Base-by-base conservation (phyloP, 2,888 invertebrate species). In the Macrophya annulata region DNA sequence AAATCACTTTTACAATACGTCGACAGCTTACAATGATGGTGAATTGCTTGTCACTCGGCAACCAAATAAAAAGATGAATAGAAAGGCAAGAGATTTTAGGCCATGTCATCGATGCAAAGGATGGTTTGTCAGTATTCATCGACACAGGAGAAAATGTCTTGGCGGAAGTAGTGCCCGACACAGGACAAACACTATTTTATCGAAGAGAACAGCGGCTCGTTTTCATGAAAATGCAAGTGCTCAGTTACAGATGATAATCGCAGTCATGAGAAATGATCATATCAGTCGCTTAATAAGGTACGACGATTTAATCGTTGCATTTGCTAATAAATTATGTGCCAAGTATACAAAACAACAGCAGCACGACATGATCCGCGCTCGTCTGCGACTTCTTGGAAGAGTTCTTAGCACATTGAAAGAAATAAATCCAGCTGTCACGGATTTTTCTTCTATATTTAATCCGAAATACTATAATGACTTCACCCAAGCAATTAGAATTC, bases 321-420 rank as follows among this genome's bases (percentile, higher is more conserved):
- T 86, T 76, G 86, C 62, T n/a, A 87, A 87, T 8, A 81, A 85
- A 15, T 71, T 86, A 59, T 79, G 85, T 31, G 51, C 68, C n/a
- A 86, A 86, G 82, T 86, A 86, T 51, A 85, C 82, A 4, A 84
- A 86, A 25, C 85, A 87, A 43, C 86, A 87, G 31, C 86, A 85
- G 21, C 85, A 85, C 62, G 72, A 84, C 25, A 84, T 86, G 81
- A 86, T 87, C 4, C 74, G 86, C 25, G 45, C 85, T 37, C 84
- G 86, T 40, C 25, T 87, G 51, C 65, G 86, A 55, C 68, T 74
- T 77, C 82, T 87, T 55, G 87, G 87, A 48, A 72, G 85, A 65
- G 68, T 86, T 51, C 59, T 86, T 55, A 15, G 81, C 62, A 84
- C 79, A 84, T 25, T 86, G 40, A 86, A 48, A 21, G 71, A 86